phyloP scores from a whole-genome alignment of 2,888 invertebrate genomes.

The Pandemis corylana region DNA sequence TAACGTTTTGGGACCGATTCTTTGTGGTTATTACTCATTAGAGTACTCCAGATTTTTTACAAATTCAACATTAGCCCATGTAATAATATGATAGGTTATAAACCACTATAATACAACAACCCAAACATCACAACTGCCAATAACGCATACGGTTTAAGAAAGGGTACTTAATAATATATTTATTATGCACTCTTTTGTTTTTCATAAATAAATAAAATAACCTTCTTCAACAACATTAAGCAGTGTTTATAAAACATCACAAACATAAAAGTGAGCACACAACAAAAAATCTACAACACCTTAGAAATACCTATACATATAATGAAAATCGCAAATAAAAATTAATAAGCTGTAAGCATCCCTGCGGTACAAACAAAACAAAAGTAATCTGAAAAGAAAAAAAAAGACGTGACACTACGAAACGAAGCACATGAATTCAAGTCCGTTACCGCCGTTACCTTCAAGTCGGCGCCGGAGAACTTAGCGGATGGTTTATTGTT shows the following conservation, averaged over 20 bases:
- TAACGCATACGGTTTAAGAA: no score
- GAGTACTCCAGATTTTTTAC: no score
- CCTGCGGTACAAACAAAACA: slow-evolving; percentile 35
- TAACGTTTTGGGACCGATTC: no score
- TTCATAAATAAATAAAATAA: neutral
- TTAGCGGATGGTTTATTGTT: slow-evolving; percentile 79
- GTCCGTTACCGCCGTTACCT: slow-evolving; percentile 72
- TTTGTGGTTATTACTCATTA: no score
- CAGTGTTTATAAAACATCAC: slow-evolving; percentile 7
- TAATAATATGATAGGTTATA: no score
- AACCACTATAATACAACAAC: no score
- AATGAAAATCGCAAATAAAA: slow-evolving; percentile 11
- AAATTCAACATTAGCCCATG: no score
- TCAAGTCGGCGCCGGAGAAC: slow-evolving; percentile 80
- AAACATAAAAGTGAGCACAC: slow-evolving; percentile 10
- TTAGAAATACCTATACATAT: slow-evolving; percentile 1
- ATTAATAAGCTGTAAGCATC: slow-evolving; percentile 35
- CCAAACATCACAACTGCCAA: no score
- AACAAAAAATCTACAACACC: slow-evolving; percentile 4
- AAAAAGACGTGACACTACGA: slow-evolving; percentile 52
- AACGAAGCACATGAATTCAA: slow-evolving; percentile 56
- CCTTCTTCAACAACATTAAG: neutral
- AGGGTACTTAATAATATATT: no score
- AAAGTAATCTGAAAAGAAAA: slow-evolving; percentile 54
- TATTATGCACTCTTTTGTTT: neutral